phyloP scores from a whole-genome alignment of 2,888 invertebrate genomes.

The Meta bourneti region DNA sequence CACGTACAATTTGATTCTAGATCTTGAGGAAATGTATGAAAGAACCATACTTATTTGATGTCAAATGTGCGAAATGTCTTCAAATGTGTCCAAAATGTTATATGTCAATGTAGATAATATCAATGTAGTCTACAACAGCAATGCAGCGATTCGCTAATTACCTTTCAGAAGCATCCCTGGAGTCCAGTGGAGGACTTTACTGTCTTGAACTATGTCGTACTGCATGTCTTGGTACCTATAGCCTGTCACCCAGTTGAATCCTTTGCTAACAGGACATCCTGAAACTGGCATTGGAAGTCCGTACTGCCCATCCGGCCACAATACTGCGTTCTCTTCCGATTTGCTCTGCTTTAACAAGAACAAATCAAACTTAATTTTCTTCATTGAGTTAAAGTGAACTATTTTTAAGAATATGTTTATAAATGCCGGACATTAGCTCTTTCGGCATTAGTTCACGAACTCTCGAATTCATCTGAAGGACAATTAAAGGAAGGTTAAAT shows the following conservation, averaged over 20 bases:
- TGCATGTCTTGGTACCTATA: constrained; percentile 78
- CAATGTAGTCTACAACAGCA: no score
- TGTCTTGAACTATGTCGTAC: constrained; percentile 78
- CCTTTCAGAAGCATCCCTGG: constrained; percentile 78
- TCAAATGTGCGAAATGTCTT: no score
- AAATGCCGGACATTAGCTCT: no score
- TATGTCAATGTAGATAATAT: no score
- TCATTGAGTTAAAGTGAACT: not conserved
- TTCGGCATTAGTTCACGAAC: no score
- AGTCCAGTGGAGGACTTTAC: constrained; percentile 78
- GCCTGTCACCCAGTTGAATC: constrained; percentile 78
- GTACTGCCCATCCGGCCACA: constrained; percentile 78
- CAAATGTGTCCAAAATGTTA: no score
- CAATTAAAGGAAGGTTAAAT: no score
- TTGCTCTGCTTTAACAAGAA: not conserved
- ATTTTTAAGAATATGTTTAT: not conserved
- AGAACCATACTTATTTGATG: no score
- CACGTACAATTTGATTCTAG: no score
- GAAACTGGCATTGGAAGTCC: constrained; percentile 78
- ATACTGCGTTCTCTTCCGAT: not conserved
- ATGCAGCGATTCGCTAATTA: constrained; percentile 3
- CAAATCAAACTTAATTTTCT: no score
- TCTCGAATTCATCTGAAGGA: no score
- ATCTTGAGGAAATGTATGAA: no score
- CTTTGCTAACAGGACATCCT: constrained; percentile 78